A percentile compares a stretch with the other conserved stretches of the same genome.
phyloP scores from a whole-genome alignment of 1,140 invertebrate genomes.

The Periplaneta americana region DNA sequence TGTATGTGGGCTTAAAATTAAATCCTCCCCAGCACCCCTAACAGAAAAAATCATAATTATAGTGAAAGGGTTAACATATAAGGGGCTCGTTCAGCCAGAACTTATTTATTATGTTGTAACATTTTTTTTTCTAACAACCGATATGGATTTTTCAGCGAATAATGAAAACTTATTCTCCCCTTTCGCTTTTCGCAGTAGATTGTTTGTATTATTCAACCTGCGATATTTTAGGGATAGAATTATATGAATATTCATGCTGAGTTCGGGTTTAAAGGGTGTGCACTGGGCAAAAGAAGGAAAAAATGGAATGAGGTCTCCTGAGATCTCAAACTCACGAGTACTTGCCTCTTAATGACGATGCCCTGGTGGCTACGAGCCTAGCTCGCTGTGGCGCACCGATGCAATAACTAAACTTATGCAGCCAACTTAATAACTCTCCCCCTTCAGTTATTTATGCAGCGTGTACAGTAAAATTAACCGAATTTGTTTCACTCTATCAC shows the following conservation, averaged over 20 bases:
- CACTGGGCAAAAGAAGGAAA: not conserved
- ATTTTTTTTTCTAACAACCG: not conserved
- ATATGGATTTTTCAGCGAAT: not conserved
- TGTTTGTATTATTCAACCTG: not conserved
- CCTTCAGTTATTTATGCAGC: too few species aligned
- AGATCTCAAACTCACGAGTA: too few species aligned
- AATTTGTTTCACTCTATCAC: too few species aligned
- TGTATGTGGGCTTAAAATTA: not conserved
- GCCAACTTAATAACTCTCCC: too few species aligned
- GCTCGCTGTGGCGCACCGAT: too few species aligned
- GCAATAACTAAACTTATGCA: too few species aligned
- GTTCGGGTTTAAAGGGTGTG: not conserved
- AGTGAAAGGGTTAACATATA: not conserved
- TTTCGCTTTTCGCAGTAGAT: not conserved
- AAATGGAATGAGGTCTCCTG: not conserved
- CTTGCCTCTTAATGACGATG: too few species aligned
- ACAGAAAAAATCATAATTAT: not conserved
- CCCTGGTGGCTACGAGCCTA: too few species aligned
- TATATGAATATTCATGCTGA: not conserved
- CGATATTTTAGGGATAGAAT: not conserved
- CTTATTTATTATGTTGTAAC: not conserved
- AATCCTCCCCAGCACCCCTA: too few species aligned
- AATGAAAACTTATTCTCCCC: not conserved
- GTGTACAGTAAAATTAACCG: too few species aligned
- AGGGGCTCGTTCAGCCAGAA: not conserved